Conservation (phyloP, 2,113 vertebrate species). For the Bufo gargarizans region DNA sequence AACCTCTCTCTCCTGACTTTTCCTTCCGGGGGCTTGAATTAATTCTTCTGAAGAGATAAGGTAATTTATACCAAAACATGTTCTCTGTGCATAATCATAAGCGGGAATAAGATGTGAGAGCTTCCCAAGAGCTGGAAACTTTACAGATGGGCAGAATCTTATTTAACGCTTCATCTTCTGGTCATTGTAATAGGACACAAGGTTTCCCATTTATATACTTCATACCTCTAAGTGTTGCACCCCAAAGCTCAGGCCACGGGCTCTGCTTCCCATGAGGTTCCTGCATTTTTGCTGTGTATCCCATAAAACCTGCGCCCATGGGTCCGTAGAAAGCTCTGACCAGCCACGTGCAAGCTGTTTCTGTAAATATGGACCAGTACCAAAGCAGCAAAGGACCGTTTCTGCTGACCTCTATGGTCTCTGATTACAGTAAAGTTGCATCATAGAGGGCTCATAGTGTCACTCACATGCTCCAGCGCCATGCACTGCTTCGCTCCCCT, state of each 20-base stretch:
- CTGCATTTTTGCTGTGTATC: no score
- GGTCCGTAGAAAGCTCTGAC: no score
- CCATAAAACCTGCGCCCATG: no score
- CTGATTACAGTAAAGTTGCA: no score
- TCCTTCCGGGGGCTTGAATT: slow-evolving; percentile 32
- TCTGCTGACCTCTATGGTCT: no score
- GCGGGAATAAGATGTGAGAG: slow-evolving; percentile 38
- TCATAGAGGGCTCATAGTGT: no score
- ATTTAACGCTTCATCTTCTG: neutral
- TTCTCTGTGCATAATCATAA: slow-evolving; percentile 34
- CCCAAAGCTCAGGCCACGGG: neutral
- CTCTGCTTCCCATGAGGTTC: neutral
- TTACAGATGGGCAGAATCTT: neutral
- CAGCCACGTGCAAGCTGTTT: no score
- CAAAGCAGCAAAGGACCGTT: no score
- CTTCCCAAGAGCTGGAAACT: slow-evolving; percentile 11
- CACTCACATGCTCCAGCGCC: no score
- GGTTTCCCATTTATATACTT: neutral
- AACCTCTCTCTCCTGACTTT: slow-evolving; percentile 19
- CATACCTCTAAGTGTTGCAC: neutral
- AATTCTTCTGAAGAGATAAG: slow-evolving; percentile 50
- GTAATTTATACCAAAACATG: slow-evolving; percentile 55
- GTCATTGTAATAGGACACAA: neutral
- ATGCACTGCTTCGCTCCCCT: no score
- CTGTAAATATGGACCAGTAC: no score